Evolutionary conservation across 2,888 invertebrate species (phyloP).

Genomic region (Blastobasis lacticolella): DNA sequence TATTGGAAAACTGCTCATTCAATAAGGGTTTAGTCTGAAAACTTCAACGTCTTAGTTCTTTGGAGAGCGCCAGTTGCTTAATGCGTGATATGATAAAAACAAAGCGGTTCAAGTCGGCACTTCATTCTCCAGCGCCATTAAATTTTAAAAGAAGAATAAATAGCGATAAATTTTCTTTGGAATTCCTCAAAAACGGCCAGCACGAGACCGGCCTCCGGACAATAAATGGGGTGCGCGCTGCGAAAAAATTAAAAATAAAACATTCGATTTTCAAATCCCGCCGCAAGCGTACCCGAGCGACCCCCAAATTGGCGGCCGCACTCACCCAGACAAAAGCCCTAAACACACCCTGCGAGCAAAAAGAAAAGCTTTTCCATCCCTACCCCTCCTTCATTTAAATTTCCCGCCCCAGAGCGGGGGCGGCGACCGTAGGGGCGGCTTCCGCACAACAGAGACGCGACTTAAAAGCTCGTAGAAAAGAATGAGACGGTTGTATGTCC

Average conservation of each 20-base stretch:
- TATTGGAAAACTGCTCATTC: no score
- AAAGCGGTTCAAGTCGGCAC: no score
- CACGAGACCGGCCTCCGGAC: background rate
- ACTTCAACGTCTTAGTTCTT: no score
- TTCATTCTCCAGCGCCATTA: no score
- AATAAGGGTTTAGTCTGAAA: no score
- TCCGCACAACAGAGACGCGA: slow-evolving; percentile 64
- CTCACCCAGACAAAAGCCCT: slow-evolving; percentile 73
- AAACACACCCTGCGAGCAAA: slow-evolving; percentile 69
- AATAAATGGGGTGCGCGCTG: slow-evolving; percentile 7
- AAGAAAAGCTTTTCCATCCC: slow-evolving; percentile 70
- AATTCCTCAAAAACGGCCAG: no score
- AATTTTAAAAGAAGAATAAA: no score
- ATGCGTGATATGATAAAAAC: background rate
- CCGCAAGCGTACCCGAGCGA: slow-evolving; percentile 61
- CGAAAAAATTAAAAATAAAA: slow-evolving; percentile 25
- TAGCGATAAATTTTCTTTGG: no score
- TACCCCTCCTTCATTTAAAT: slow-evolving; percentile 68
- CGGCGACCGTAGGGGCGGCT: slow-evolving; percentile 69
- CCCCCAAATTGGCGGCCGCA: slow-evolving; percentile 72
- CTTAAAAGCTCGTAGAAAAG: slow-evolving; percentile 65
- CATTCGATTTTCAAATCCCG: slow-evolving; percentile 57
- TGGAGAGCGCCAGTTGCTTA: no score
- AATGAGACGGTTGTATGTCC: slow-evolving; percentile 69
- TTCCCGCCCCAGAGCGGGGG: slow-evolving; percentile 69